Base-by-base conservation (phyloP, 2,797 vertebrate species). In the Falco concolor region DNA sequence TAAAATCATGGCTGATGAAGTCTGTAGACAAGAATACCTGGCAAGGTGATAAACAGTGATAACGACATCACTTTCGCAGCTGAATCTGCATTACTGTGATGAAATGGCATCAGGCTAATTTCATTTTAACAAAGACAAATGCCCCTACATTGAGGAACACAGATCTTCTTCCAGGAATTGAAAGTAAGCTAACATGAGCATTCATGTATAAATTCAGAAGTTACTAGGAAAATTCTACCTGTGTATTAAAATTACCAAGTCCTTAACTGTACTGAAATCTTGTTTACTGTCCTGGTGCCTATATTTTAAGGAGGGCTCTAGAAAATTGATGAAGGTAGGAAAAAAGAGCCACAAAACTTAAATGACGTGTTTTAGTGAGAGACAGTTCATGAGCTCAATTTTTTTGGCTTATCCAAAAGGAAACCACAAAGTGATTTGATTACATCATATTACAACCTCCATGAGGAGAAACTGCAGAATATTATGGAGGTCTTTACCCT, bases 81-180 rank as follows among this genome's bases (percentile, higher is more conserved):
- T 38, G 13, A 86, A 84, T 44, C 70, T 56, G 27, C 44, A 17
- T 49, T 70, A 61, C 22, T 24, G 38, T 28, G 17, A 61, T 52
- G 74, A 92, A 69, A 67, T 3, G 12, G 40, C 53, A 63, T 24
- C 60, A 84, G 32, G 44, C 25, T 61, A 44, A 70, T 56, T 42
- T 84, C 63, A 30, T 67, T 80, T 69, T 36, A 80, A 89, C 52
- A 49, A 45, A 57, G 73, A 38, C 22, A 94, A 95, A 89, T 11
- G 5, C 8, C 49, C 16, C 22, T 9, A 8, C 22, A 54, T 18
- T 0, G 3, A 77, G 40, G 81, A 89, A 76, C 0, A 6, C 3
- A 56, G 44, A 40, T 40, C 38, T n/a, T 47, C 67, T 30, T 30
- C 56, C 34, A 28, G n/a, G 59, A 64, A 87, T 2, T 3, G 53